Base-by-base conservation (phyloP, 2,113 vertebrate species). In the Crypturellus undulatus region DNA sequence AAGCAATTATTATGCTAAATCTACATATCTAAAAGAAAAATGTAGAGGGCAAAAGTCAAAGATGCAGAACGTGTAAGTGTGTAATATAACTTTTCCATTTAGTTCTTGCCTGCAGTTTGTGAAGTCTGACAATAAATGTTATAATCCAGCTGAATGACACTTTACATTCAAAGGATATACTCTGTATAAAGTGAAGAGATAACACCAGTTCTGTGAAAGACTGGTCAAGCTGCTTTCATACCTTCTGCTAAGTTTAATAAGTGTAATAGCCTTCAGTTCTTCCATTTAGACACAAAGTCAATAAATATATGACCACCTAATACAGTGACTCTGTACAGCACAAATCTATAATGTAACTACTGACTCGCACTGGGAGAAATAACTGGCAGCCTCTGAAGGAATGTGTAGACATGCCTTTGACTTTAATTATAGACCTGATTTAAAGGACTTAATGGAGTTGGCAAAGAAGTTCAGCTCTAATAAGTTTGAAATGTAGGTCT, bases 211-310 rank as follows among this genome's bases (percentile, higher is more conserved):
- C 84, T 62, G 34, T 92, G 75, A 92, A 77, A 92, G 20, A 68
- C 72, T 80, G 62, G 32, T 90, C 75, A 94, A 84, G 69, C 26
- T 70, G 32, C 54, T 87, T 81, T 78, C 21, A 28, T 88, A 95
- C 95, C 56, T 95, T 92, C 40, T 21, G 72, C 42, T 78, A 38
- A 78, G 42, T 94, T 97, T 90, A 95, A 81, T 88, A 92, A 82
- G 6, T 79, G 36, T 79, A 92, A 90, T 42, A 93, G 67, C 28
- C 26, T 91, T 96, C 40, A 59, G 49, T 75, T 93, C 65, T 89
- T 94, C 51, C 36, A 87, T 82, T 94, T 95, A 95, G 90, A 94
- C 84, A 79, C 72, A 88, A 96, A 97, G 84, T 92, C 79, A 94
- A 84, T 91, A 97, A 84, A 92, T 87, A 92, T 79, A 89, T 93